Evolutionary conservation across 2,113 vertebrate genomes (phyloP), one percentile per base, ranked within the genome.

Genomic region (Acanthisitta chloris): DNA sequence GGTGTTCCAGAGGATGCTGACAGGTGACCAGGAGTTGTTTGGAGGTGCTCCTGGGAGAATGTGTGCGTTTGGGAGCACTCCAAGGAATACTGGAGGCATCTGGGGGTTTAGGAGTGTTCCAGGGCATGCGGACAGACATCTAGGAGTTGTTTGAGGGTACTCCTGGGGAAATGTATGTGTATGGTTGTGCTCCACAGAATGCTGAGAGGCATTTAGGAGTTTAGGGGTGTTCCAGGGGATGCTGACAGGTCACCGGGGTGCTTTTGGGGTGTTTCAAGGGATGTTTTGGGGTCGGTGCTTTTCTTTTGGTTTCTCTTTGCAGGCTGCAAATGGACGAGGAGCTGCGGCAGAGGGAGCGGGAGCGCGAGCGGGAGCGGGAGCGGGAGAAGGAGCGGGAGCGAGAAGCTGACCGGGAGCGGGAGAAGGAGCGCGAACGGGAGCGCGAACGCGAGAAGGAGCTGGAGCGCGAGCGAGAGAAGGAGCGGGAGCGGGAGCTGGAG

Each of bases 311-410:
- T 74, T 26, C 12, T 14, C 55, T 43, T 38, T 14, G 31, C 91
- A 99, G 99, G 97, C 98, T 99, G 91, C 99, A 99, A 94, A 98
- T 99, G 98, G 99, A 99, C 16, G 99, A 99, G 81, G 99, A 99
- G 97, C 97, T 99, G 89, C 96, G 99, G 45, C 98, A 99, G 93
- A 97, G 99, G 81, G 99, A 99, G 88, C 95, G 98, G 66, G 98
- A 99, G 85, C 96, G 98, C 1, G 98, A 99, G 77, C 84, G 99
- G 3, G 99, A 99, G 77, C 84, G 99, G 3, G 99, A 99, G 70
- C 88, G 97, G 0, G 99, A 99, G 72, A 88, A 98, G 3, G 99
- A 99, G 81, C 72, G 92, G 8, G 98, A 99, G 71, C 96, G 98
- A 26, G 99, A 99, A 95, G 96, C 97, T 0, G 99, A 99, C 87